A percentile compares a stretch with the other conserved stretches of the same genome.
These are phyloP conservation scores for Pseudococcus longispinus DNA, from an alignment of 2,888 invertebrate species.

Conservation along the genomic window DNA sequence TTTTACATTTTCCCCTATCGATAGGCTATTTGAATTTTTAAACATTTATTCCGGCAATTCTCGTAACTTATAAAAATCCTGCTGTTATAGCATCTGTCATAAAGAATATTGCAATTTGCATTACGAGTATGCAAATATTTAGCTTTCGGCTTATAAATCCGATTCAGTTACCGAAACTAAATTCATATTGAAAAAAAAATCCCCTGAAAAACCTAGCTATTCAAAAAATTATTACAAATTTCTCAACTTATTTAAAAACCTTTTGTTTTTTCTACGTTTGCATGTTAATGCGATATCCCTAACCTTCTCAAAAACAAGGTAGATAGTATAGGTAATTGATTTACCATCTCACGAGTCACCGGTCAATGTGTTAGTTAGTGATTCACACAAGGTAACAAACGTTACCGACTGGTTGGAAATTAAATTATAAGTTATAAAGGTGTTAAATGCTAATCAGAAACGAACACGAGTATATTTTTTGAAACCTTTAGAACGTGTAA, in stretches of 20 bases:
- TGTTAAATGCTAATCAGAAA: conserved; percentile 26
- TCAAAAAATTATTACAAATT: background rate
- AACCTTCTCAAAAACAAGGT: background rate
- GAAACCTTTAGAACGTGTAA: conserved; percentile 23
- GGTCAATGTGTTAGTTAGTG: background rate
- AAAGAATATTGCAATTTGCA: background rate
- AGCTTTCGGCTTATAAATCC: background rate
- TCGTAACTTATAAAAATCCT: background rate
- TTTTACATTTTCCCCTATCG: background rate
- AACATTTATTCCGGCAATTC: background rate
- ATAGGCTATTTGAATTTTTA: background rate
- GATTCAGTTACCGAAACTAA: background rate
- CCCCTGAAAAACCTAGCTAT: too few species aligned
- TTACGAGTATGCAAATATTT: background rate
- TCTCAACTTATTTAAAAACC: background rate
- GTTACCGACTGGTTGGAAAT: conserved; percentile 5
- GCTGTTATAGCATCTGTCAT: background rate
- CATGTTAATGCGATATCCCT: background rate
- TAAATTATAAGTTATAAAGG: conserved; percentile 24
- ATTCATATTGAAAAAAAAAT: background rate
- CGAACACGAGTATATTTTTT: conserved; percentile 6
- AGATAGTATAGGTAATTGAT: background rate
- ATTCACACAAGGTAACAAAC: background rate
- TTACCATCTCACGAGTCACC: background rate
- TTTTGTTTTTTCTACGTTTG: background rate